Evolutionary conservation across 2,113 vertebrate genomes (phyloP).

Genomic region (Excalfactoria chinensis): DNA sequence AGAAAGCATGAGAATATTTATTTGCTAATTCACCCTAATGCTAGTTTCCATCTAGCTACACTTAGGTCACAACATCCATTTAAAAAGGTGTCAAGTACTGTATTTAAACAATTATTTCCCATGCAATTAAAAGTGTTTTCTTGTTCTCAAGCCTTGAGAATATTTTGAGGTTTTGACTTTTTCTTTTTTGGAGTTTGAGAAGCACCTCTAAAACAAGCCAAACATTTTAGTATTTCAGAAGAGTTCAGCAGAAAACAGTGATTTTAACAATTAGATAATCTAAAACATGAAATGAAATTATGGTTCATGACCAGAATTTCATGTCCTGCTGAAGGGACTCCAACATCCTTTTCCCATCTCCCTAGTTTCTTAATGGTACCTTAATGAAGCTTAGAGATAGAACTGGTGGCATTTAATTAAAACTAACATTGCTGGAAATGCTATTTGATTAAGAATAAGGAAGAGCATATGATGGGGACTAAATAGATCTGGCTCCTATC

Average conservation of each 20-base stretch:
- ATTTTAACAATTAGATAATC: background rate
- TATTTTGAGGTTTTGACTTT: background rate
- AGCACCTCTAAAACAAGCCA: accelerated
- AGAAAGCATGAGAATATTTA: background rate
- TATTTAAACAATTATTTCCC: background rate
- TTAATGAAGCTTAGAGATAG: constrained; percentile 20
- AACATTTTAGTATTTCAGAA: background rate
- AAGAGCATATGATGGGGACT: background rate
- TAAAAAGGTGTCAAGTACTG: background rate
- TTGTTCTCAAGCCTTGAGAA: background rate
- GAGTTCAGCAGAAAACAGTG: background rate
- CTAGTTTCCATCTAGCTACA: background rate
- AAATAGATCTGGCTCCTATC: background rate
- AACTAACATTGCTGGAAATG: background rate
- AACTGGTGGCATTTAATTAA: constrained; percentile 10
- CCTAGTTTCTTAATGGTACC: constrained; percentile 1
- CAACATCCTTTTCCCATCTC: constrained; percentile 20
- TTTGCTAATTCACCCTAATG: background rate
- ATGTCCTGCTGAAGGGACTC: background rate
- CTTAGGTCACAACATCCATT: background rate
- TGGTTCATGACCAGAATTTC: background rate
- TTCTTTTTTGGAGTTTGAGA: background rate
- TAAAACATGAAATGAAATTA: constrained; percentile 10
- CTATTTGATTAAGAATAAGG: constrained; percentile 20
- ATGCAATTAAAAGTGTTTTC: too few species aligned